Conservation (phyloP, 1,140 invertebrate species). For the Sycophila sp. region DNA sequence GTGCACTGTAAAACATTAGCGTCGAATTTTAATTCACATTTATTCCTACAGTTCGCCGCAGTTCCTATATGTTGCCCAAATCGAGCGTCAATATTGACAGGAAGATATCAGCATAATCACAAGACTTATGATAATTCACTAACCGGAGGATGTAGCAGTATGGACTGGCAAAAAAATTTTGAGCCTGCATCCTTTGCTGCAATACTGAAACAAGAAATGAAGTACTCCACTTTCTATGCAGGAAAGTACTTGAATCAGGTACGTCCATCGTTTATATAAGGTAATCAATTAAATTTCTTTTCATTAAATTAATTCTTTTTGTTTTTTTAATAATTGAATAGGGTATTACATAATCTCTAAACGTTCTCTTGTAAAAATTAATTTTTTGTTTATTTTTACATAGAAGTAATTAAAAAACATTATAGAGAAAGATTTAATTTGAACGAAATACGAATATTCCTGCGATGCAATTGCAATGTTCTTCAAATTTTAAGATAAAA, state of each 20-base stretch:
- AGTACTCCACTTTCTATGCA: conserved; percentile 84
- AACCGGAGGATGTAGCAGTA: conserved; percentile 78
- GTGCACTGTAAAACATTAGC: not conserved
- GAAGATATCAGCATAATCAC: conserved; percentile 87
- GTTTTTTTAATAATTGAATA: not conserved
- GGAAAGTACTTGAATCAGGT: conserved; percentile 90
- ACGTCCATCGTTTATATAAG: conserved; percentile 30
- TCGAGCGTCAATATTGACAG: conserved; percentile 85
- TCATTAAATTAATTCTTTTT: not conserved
- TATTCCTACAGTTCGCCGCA: conserved; percentile 72
- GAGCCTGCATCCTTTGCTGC: conserved; percentile 78
- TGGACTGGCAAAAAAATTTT: conserved; percentile 71
- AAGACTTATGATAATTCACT: conserved; percentile 81
- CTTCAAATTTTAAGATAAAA: not conserved
- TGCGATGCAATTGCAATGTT: too few relatives aligned
- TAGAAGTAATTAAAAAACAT: too few relatives aligned
- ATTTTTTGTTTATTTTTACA: not conserved
- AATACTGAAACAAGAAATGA: conserved; percentile 69
- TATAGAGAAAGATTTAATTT: too few relatives aligned
- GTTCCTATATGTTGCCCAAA: conserved; percentile 91
- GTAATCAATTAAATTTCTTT: too few relatives aligned
- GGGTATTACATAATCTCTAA: too few relatives aligned
- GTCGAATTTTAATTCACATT: not conserved
- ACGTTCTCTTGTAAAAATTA: too few relatives aligned
- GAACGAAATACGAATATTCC: too few relatives aligned